Percentiles rank a stretch among this genome's conserved stretches.
Conservation (phyloP, 2,888 invertebrate genomes). For the Eristalis intricaria region DNA sequence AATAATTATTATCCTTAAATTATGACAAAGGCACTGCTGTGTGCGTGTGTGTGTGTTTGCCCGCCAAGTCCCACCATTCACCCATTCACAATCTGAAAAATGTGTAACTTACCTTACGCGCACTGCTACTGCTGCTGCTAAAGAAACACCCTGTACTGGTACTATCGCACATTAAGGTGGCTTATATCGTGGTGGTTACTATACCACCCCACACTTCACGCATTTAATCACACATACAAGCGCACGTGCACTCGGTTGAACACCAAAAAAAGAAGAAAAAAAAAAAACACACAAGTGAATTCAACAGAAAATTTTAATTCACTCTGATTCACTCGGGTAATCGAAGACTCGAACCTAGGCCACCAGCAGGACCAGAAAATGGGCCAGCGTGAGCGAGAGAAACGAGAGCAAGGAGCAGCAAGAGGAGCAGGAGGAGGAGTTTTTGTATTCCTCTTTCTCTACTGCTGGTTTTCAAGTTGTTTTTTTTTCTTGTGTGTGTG, state of each 20-base stretch:
- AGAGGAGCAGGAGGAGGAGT: too few relatives aligned
- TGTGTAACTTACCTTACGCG: slow-evolving; percentile 79
- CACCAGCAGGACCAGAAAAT: background rate
- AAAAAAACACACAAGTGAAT: slow-evolving; percentile 31
- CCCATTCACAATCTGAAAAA: slow-evolving; percentile 60
- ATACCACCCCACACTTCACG: slow-evolving; percentile 58
- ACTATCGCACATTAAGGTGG: slow-evolving; percentile 86
- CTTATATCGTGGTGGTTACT: slow-evolving; percentile 63
- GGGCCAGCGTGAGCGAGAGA: background rate
- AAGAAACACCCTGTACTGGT: slow-evolving; percentile 88
- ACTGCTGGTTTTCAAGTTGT: background rate
- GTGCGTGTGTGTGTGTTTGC: background rate
- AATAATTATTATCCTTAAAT: slow-evolving; percentile 40
- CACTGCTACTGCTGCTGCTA: slow-evolving; percentile 80
- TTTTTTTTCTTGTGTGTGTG: slow-evolving; percentile 13
- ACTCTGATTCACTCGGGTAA: slow-evolving; percentile 50
- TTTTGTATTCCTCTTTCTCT: background rate
- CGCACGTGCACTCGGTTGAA: slow-evolving; percentile 2
- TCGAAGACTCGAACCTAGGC: slow-evolving; percentile 56
- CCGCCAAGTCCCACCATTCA: slow-evolving; percentile 15
- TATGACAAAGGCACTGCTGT: slow-evolving; percentile 18
- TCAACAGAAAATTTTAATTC: slow-evolving; percentile 36
- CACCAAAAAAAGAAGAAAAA: slow-evolving; percentile 17
- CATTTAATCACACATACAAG: slow-evolving; percentile 49
- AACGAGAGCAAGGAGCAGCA: background rate